These are phyloP conservation scores for Pantelozetes paolii DNA, from an alignment of 2,888 invertebrate genomes.

Conservation along the genomic window DNA sequence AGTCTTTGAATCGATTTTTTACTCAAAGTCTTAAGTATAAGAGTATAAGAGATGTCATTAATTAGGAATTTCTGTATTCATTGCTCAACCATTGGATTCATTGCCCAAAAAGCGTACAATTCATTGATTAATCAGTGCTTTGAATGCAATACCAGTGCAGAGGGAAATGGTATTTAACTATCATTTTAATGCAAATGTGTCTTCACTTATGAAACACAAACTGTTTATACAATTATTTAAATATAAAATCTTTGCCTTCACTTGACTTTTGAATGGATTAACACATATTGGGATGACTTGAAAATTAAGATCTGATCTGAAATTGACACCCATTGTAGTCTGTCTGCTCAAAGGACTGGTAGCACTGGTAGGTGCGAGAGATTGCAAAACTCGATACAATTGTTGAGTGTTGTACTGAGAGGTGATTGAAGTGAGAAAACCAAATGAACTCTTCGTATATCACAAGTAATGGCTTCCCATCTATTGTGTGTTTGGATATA, in stretches of 20 bases:
- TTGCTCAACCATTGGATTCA: background rate
- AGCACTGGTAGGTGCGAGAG: too few species aligned
- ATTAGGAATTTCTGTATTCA: background rate
- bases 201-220: too few species aligned
- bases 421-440: background rate
- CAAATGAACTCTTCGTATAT: conserved; percentile 24
- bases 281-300: background rate
- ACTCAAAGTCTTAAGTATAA: background rate
- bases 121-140: background rate
- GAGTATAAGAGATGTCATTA: background rate
- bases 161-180: too few species aligned
- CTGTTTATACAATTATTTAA: too few species aligned
- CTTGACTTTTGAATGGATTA: too few species aligned
- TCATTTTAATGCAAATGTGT: too few species aligned
- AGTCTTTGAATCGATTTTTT: background rate
- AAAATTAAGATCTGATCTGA: background rate
- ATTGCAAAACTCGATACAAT: background rate
- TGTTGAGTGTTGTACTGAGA: conserved; percentile 10
- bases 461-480: background rate
- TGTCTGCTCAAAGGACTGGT: background rate
- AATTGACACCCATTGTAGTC: conserved; percentile 1
- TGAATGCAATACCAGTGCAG: background rate
- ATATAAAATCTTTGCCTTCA: too few species aligned
- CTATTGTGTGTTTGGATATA: conserved; percentile 9
- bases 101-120: background rate